Evolutionary conservation across 2,113 vertebrate genomes (phyloP), one percentile per base, ranked within the genome.

Genomic region (Vidua macroura): DNA sequence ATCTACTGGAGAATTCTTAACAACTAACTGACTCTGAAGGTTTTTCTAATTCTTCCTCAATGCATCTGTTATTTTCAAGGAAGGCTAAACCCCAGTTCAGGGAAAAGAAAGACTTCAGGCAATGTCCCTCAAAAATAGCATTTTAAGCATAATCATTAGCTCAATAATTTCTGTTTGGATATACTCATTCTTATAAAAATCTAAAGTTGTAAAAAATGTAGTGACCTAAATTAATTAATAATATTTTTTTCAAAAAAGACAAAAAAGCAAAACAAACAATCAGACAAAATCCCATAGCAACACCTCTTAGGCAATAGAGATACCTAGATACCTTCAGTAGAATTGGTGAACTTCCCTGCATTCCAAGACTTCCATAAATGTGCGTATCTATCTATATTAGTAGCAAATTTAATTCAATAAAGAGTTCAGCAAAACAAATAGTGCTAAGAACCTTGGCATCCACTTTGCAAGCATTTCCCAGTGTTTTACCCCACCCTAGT

Each of bases 1-100:
- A 93, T 52, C 91, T 96, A 60, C 86, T 96, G 95, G 92, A 83
- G 56, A 43, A 78, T 72, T 60, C 30, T 86, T 66, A 44, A 37
- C 48, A 87, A 44, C 17, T n/a, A 37, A 31, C 10, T 74, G 15
- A 33, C 9, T 52, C 9, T 52, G 18, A 25, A 84, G 3, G 1
- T 58, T 91, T 70, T 74, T 43, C 48, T 59, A 78, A 17, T 20
- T 69, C 31, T 91, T 70, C 9, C 9, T 76, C 19, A 67, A 33
- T 44, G 4, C 19, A 63, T 60, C 6, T 58, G 14, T 51, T 62
- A 62, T 74, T 88, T 90, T 90, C 46, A 86, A 80, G 24, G 24
- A 73, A 81, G 83, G 19, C 1, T 63, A 88, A 83, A 51, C 2
- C 3, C 1, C 6, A 10, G 39, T 83, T 78, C 17, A 63, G 16